Evolutionary conservation across 2,888 invertebrate genomes (phyloP), one percentile per base, ranked within the genome.

Genomic region (Notodromas monacha): DNA sequence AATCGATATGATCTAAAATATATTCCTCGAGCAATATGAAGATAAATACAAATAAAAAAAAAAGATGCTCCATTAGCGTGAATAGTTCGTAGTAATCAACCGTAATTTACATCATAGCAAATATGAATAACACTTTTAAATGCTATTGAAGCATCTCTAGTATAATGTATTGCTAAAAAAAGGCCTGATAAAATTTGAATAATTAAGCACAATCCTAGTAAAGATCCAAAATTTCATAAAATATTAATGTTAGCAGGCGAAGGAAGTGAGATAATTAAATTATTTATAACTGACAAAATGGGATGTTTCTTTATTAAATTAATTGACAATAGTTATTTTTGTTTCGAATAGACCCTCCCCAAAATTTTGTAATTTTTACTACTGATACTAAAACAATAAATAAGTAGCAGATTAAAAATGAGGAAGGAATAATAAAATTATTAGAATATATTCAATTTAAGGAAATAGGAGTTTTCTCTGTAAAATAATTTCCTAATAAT

Each of bases 1-100:
- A 53, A 51, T 40, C 53, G 47, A 43, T 45, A 51, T 34, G 55
- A 44, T 4, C 41, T 40, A 39, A 47, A 50, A 38, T 49, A 51
- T 27, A 52, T 35, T 8, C 50, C 50, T 32, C 51, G 50, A 30
- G 30, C 63, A 42, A 64, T 56, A 48, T 68, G 67, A 2, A 60
- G 14, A 41, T 64, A 67, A 41, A 67, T 46, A 45, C 60, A 64
- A 48, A 68, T 56, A 52, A 68, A 68, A 45, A 68, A 66, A 40
- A 66, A 56, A 16, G 64, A 65, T 2, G 65, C 67, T 28, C 65
- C 65, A 45, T 68, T 68, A 29, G 64, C 61, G 42, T 68, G 67
- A 3, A 64, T 12, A 2, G 56, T 55, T 38, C 63, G 65, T 33
- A 66, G 46, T 45, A 65, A 38, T 58, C 65, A 67, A 0, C 65